These are phyloP conservation scores for Cataglyphis livida DNA, from an alignment of 2,888 invertebrate genomes.

Conservation along the genomic window DNA sequence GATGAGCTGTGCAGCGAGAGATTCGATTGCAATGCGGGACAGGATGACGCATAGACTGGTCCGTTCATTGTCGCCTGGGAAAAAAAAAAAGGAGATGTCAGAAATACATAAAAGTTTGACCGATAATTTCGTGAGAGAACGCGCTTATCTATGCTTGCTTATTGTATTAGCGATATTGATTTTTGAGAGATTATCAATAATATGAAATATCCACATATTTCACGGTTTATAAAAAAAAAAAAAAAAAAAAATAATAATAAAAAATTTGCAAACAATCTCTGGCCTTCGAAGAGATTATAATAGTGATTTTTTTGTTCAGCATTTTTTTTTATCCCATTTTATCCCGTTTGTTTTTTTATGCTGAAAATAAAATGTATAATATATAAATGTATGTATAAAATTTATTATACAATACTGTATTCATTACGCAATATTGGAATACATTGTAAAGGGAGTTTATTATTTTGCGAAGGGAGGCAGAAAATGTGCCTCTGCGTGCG, in stretches of 20 bases:
- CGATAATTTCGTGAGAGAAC: neutral
- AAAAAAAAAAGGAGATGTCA: neutral
- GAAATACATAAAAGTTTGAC: neutral
- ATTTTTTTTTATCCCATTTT: neutral
- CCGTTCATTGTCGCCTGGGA: slow-evolving; percentile 76
- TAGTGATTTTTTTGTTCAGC: neutral
- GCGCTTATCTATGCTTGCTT: neutral
- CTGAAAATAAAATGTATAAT: neutral
- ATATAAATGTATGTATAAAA: neutral
- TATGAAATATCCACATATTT: neutral
- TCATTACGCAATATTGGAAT: slow-evolving; percentile 3
- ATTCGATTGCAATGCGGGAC: slow-evolving; percentile 80
- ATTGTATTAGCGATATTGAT: neutral
- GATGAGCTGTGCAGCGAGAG: slow-evolving; percentile 81
- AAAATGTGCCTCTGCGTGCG: slow-evolving; percentile 49
- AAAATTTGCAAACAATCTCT: neutral
- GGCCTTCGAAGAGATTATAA: neutral
- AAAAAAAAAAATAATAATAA: neutral
- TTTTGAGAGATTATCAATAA: neutral
- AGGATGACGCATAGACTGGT: slow-evolving; percentile 80
- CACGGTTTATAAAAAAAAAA: neutral
- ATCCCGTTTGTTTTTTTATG: neutral
- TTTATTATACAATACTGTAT: slow-evolving; percentile 9
- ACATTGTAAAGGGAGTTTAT: neutral
- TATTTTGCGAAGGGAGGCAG: slow-evolving; percentile 13